A percentile compares a stretch with the other conserved stretches of the same genome.
phyloP scores from a whole-genome alignment of 2,888 invertebrate species.

The Corbicula japonica region DNA sequence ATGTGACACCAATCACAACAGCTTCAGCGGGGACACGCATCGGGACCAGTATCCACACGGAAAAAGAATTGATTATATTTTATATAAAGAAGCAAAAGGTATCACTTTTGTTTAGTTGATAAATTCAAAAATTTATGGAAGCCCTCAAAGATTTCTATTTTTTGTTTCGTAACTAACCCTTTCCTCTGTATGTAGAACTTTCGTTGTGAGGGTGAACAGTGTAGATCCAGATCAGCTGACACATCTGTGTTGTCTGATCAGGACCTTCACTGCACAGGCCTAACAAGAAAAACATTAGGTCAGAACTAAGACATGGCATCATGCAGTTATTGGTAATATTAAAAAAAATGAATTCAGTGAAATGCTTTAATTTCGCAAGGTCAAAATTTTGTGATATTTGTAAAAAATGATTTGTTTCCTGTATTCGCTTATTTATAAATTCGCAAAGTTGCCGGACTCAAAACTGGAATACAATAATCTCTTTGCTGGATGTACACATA shows the following conservation, averaged over 20 bases:
- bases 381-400: too few species aligned
- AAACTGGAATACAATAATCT: too few species aligned
- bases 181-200: neutral
- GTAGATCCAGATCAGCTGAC: neutral
- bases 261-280: too few species aligned
- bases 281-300: too few species aligned
- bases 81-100: slow-evolving; percentile 88
- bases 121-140: neutral
- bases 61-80: slow-evolving; percentile 96
- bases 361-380: too few species aligned
- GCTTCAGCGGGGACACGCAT: slow-evolving; percentile 90
- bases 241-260: neutral
- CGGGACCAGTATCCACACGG: slow-evolving; percentile 89
- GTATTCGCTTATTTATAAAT: too few species aligned
- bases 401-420: too few species aligned
- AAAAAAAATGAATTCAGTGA: too few species aligned
- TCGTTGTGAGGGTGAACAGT: neutral
- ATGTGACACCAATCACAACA: slow-evolving; percentile 93
- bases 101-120: slow-evolving; percentile 27
- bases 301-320: too few species aligned
- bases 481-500: too few species aligned
- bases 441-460: too few species aligned
- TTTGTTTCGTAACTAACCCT: neutral
- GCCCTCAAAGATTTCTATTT: neutral
- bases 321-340: too few species aligned